Base-by-base conservation (phyloP, 2,113 vertebrate genomes). In the Taurulus bubalis region DNA sequence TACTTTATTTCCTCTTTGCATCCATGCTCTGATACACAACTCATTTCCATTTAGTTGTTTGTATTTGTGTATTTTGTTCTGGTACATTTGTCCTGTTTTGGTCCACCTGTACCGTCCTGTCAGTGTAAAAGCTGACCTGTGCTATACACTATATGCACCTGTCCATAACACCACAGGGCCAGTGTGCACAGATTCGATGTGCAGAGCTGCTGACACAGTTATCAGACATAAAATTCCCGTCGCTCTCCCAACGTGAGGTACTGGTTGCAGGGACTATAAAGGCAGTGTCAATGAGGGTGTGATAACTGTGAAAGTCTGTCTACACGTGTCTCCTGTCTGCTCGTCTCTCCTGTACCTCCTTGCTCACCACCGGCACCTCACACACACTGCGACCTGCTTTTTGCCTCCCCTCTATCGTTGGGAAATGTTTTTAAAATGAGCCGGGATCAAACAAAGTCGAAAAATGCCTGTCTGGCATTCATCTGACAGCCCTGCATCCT, bases 401-500 rank as follows among this genome's bases (percentile, higher is more conserved):
- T 76, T 89, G 85, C 90, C 84, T 91, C 75, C 84, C 82, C 81
- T 87, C 87, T 89, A 85, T 93, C 92, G 91, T 62, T 64, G 76
- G 79, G 75, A 91, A 91, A 85, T 85, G 85, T 89, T 91, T 93
- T 90, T 85, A 80, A 89, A 90, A 88, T 77, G 71, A 86, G 77
- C 82, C 40, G 47, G 90, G 93, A 94, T 94, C 94, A 94, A 93
- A 95, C 87, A 62, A 76, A 89, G 86, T 87, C 70, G 80, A 85
- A 30, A 90, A 93, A 90, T 89, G 90, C 87, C 90, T 92, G 91
- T 93, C 91, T 94, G 86, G 62, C 84, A 77, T 91, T 89, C 88
- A 86, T 92, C 82, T 94, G 94, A 95, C 94, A 95, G 91, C 92
- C 80, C 87, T 78, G 92, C 83, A 92, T 91, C 89, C 84, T 91